Evolutionary conservation across 1,140 invertebrate genomes (phyloP).

Genomic region (Nymphalis io): DNA sequence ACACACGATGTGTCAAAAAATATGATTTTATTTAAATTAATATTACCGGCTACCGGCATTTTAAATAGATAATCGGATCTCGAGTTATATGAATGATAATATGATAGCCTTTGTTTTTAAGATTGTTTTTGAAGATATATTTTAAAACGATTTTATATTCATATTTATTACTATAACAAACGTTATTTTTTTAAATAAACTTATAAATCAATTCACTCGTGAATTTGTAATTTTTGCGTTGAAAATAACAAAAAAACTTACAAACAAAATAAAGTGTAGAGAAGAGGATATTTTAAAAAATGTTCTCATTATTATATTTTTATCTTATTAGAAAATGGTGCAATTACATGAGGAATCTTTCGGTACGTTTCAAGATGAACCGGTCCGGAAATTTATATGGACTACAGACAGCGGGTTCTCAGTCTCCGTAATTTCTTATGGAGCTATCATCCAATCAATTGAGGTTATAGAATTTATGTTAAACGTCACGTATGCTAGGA

Average conservation of each 20-base stretch:
- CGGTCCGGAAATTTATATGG: conserved; percentile 82
- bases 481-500: not conserved
- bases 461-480: too few species aligned
- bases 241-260: too few species aligned
- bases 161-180: not conserved
- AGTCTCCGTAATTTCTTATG: conserved; percentile 87
- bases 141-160: not conserved
- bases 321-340: conserved; percentile 46
- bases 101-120: not conserved
- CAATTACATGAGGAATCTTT: conserved; percentile 51
- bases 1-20: too few species aligned
- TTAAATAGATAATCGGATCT: not conserved
- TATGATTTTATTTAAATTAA: too few species aligned
- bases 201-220: too few species aligned
- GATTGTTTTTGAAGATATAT: not conserved
- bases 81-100: not conserved
- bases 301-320: too few species aligned
- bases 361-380: conserved; percentile 58
- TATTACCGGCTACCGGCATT: not conserved
- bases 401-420: conserved; percentile 81
- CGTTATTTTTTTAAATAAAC: not conserved
- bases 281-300: too few species aligned
- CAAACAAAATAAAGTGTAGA: too few species aligned
- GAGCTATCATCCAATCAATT: conserved; percentile 89
- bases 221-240: too few species aligned